Evolutionary conservation across 2,113 vertebrate species (phyloP).

Genomic region (Neolamprologus sp.): DNA sequence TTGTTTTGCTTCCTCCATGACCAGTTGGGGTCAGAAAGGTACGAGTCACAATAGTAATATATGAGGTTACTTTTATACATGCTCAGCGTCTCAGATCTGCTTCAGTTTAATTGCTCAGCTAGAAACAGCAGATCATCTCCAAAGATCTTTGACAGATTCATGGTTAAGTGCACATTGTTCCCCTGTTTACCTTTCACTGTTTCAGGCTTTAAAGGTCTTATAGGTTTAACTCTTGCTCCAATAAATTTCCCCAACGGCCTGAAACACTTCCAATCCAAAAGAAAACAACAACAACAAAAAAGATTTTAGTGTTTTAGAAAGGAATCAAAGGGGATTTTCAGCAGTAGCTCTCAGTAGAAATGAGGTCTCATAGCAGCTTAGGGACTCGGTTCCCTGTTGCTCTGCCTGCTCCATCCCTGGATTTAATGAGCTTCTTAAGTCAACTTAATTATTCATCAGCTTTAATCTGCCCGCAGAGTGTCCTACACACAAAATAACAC

Average conservation of each 20-base stretch:
- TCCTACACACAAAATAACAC: conserved; percentile 4
- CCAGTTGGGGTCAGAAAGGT: background rate
- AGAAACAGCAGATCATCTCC: background rate
- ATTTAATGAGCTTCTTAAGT: conserved; percentile 61
- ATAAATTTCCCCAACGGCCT: background rate
- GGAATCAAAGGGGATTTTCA: background rate
- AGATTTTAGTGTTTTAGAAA: background rate
- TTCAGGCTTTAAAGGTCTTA: background rate
- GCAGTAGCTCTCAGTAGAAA: background rate
- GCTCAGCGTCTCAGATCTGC: background rate
- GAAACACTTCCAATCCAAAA: background rate
- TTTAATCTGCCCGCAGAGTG: conserved; percentile 42
- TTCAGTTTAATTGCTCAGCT: background rate
- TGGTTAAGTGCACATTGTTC: background rate
- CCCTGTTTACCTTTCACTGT: background rate
- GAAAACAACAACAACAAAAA: background rate
- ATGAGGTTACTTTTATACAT: background rate
- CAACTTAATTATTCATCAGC: conserved; percentile 59
- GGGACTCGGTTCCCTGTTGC: conserved; percentile 30
- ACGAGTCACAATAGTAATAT: background rate
- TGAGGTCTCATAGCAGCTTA: conserved; percentile 5
- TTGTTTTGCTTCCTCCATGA: background rate
- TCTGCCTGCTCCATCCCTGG: conserved; percentile 9
- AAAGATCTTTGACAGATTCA: background rate
- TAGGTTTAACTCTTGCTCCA: background rate